Conservation (phyloP, 2,113 vertebrate species). For the Malurus elegans region DNA sequence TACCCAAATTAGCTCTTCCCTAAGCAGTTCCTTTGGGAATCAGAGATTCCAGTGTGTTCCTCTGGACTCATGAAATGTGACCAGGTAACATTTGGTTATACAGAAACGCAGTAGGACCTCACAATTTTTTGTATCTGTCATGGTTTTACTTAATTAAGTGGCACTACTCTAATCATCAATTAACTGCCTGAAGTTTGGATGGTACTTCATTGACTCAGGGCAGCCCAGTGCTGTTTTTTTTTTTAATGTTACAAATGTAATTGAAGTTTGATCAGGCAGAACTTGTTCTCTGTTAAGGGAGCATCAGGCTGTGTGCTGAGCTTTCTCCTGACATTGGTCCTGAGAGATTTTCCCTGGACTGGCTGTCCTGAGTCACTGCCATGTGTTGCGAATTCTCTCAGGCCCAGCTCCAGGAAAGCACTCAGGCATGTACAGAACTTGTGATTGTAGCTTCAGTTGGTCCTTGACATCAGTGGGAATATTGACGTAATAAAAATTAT, state of each 20-base stretch:
- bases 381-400: background rate
- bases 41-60: background rate
- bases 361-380: background rate
- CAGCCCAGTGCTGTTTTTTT: background rate
- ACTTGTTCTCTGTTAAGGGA: background rate
- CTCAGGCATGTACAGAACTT: background rate
- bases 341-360: background rate
- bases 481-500: conserved; percentile 30
- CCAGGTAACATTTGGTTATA: background rate
- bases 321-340: background rate
- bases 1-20: background rate
- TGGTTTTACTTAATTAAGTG: background rate
- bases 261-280: background rate
- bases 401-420: background rate
- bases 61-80: fast-evolving
- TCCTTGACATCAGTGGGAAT: conserved; percentile 37
- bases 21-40: background rate
- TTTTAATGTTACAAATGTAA: background rate
- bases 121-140: background rate
- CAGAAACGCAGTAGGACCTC: background rate
- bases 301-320: background rate
- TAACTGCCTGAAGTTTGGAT: background rate
- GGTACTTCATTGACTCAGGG: background rate
- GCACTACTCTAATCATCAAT: background rate
- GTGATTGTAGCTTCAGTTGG: background rate